Evolutionary conservation across 2,797 vertebrate genomes (phyloP).

Genomic region (Trachurus trachurus): DNA sequence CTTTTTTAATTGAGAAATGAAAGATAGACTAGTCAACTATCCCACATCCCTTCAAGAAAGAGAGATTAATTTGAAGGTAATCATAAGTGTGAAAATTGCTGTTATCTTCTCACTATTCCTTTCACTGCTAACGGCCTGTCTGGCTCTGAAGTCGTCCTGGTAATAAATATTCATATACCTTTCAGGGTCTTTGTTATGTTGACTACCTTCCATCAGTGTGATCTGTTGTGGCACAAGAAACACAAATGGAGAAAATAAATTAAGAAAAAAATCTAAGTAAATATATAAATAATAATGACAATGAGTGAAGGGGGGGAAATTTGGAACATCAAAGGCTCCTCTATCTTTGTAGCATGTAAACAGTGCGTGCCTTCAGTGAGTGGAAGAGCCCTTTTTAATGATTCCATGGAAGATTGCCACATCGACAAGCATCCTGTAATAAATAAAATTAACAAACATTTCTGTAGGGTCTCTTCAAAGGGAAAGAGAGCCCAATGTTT

Average conservation of each 20-base stretch:
- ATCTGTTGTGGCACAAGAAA: conserved; percentile 80
- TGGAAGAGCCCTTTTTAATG: conserved; percentile 85
- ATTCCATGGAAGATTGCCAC: conserved; percentile 91
- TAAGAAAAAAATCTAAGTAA: conserved; percentile 55
- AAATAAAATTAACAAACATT: conserved; percentile 91
- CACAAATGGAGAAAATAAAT: conserved; percentile 75
- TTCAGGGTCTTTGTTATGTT: conserved; percentile 83
- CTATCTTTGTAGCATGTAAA: conserved; percentile 87
- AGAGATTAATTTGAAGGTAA: conserved; percentile 84
- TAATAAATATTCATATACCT: conserved; percentile 86
- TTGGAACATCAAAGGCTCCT: conserved; percentile 86
- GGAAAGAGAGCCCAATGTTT: conserved; percentile 88
- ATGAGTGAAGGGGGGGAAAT: conserved; percentile 73
- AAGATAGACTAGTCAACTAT: conserved; percentile 75
- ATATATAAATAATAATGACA: conserved; percentile 85
- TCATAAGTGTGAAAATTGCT: conserved; percentile 84
- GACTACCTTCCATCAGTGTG: conserved; percentile 82
- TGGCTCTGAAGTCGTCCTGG: conserved; percentile 75
- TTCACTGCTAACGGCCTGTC: conserved; percentile 80
- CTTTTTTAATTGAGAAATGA: conserved; percentile 74
- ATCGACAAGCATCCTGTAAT: conserved; percentile 88
- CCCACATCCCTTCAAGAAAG: conserved; percentile 81
- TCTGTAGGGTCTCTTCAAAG: conserved; percentile 91
- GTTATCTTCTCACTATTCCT: conserved; percentile 82
- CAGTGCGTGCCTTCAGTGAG: conserved; percentile 84